Evolutionary conservation across 2,113 vertebrate genomes (phyloP), one percentile per base, ranked within the genome.

Genomic region (Lepisosteus osseus): DNA sequence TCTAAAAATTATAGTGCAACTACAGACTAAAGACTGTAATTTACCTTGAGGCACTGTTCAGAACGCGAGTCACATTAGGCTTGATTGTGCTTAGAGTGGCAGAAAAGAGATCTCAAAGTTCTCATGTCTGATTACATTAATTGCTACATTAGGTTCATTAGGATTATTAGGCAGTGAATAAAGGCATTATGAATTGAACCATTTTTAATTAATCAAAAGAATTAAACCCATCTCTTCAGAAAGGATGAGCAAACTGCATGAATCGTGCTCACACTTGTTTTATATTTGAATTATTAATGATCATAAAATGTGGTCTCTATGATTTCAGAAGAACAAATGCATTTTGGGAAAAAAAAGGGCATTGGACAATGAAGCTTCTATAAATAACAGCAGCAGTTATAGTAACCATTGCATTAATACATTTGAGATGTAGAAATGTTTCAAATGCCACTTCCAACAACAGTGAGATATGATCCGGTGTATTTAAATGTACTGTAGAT

Each of bases 121-220:
- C 82, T 84, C 88, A 86, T 86, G 86, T 89, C 86, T 94, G 89
- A 94, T 93, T 91, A 88, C 86, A 92, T 95, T 94, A 92, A 90
- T 95, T 94, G 90, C 87, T 87, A 79, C 82, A 84, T 87, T 89
- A 89, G 87, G 81, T 90, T 94, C 90, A 92, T 96, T 94, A 94
- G 86, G 81, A 83, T 84, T 86, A 84, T 86, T 88, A 92, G 86
- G 80, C 83, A 85, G 77, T 67, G 78, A 89, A 87, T 86, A 86
- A 85, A 88, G 80, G 78, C 81, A 86, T 89, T 90, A 87, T 83
- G 90, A 94, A 92, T 90, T 90, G 85, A 92, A 90, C 83, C 80
- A 81, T 75, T 85, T 83, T 87, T 84, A 89, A 88, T 89, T 86
- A 91, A 83, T 86, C 77, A 85, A 78, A 80, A 76, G 81, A 85